phyloP scores from a whole-genome alignment of 2,888 invertebrate genomes.

The Pseudococcus jackbeardsleyi region DNA sequence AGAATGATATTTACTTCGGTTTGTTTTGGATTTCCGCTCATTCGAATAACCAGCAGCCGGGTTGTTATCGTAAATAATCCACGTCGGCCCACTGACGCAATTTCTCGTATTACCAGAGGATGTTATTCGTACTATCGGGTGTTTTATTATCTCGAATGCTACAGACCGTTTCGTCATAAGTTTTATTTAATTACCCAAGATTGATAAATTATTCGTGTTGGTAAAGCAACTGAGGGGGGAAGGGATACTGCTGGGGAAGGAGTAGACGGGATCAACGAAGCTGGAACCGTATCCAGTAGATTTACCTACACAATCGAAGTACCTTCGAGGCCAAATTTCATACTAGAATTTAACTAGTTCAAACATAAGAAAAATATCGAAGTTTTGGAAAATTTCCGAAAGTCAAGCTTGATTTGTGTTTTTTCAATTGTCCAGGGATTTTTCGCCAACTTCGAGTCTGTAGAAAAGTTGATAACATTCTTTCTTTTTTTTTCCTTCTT shows the following conservation, averaged over 20 bases:
- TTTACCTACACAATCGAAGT: background rate
- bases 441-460: background rate
- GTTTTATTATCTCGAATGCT: background rate
- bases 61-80: slow-evolving; percentile 7
- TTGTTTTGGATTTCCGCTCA: background rate
- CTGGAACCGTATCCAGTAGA: no score
- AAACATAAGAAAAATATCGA: background rate
- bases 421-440: background rate
- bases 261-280: no score
- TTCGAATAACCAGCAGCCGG: background rate
- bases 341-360: background rate
- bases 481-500: background rate
- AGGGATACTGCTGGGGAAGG: no score
- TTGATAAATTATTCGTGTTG: slow-evolving; percentile 11
- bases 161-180: slow-evolving; percentile 1
- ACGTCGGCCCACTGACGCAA: background rate
- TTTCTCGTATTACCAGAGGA: background rate
- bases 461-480: background rate
- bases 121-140: background rate
- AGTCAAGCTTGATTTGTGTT: background rate
- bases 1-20: background rate
- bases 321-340: background rate
- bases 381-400: background rate
- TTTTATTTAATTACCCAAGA: background rate
- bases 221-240: background rate